Percentiles rank a stretch among this genome's conserved stretches.
phyloP scores from a whole-genome alignment of 2,797 vertebrate genomes.

The Danio tinwini region DNA sequence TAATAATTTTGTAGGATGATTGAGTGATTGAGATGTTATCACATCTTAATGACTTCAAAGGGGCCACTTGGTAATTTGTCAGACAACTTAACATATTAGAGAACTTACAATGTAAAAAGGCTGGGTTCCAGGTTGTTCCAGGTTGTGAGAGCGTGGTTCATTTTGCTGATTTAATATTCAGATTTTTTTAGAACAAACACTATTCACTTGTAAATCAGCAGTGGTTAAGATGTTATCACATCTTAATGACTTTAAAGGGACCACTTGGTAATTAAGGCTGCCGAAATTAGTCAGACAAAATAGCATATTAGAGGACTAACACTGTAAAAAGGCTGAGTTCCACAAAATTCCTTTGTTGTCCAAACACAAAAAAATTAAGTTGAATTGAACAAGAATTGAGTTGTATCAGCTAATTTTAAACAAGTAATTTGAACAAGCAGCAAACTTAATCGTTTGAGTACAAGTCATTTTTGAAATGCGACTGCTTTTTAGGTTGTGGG shows the following conservation, averaged over 20 bases:
- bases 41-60: slow-evolving; percentile 26
- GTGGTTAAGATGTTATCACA: slow-evolving; percentile 16
- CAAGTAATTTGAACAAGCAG: no score
- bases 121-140: not conserved
- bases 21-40: slow-evolving; percentile 5
- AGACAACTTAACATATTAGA: no score
- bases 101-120: no score
- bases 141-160: not conserved
- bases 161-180: not conserved
- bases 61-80: not conserved
- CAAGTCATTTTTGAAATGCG: no score
- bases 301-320: no score
- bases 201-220: not conserved
- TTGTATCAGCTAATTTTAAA: no score
- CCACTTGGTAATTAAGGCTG: slow-evolving; percentile 1
- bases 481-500: not conserved
- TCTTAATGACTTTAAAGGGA: slow-evolving; percentile 28
- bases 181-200: not conserved
- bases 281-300: not conserved
- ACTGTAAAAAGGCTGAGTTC: no score
- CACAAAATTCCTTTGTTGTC: no score
- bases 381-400: no score
- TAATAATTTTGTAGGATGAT: not conserved
- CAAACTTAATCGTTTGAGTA: no score
- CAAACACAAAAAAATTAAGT: no score